Percentiles rank a stretch among this genome's conserved stretches.
Evolutionary conservation across 2,797 vertebrate genomes (phyloP).

Genomic region (Arnoldichthys spilopterus): DNA sequence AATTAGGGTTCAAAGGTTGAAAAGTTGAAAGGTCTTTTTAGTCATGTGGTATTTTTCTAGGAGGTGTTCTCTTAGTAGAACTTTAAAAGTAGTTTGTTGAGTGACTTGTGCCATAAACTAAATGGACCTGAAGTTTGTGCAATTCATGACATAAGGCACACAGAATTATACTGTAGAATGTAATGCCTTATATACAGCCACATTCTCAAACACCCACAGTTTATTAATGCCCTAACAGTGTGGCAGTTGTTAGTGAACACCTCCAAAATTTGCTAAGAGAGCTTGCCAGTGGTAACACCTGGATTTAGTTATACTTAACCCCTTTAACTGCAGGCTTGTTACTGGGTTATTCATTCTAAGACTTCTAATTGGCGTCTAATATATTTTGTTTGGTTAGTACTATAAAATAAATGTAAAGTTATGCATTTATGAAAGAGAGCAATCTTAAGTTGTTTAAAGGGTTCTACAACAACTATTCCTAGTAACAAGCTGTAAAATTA

Average conservation of each 20-base stretch:
- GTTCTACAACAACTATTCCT: not conserved
- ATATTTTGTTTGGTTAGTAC: not conserved
- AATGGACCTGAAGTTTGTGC: not conserved
- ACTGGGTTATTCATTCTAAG: not conserved
- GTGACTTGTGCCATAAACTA: not conserved
- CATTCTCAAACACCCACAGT: not conserved
- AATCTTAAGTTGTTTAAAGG: not conserved
- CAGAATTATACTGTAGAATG: not conserved
- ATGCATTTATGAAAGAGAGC: not conserved
- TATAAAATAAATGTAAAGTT: not conserved
- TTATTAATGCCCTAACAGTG: conserved; percentile 4
- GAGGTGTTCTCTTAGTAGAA: conserved; percentile 7
- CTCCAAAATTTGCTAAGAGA: not conserved
- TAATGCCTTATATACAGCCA: not conserved
- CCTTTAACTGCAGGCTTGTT: not conserved
- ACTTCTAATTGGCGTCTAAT: not conserved
- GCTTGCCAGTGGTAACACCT: conserved; percentile 15
- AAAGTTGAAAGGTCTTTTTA: conserved; percentile 57
- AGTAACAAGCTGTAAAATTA: conserved; percentile 16
- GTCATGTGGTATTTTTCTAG: conserved; percentile 45
- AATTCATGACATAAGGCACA: not conserved
- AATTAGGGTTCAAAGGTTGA: conserved; percentile 47
- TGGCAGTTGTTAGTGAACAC: not conserved
- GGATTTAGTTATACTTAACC: not conserved
- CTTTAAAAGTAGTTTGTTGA: not conserved